phyloP scores from a whole-genome alignment of 2,888 invertebrate species.

The Epinotia brunnichana region DNA sequence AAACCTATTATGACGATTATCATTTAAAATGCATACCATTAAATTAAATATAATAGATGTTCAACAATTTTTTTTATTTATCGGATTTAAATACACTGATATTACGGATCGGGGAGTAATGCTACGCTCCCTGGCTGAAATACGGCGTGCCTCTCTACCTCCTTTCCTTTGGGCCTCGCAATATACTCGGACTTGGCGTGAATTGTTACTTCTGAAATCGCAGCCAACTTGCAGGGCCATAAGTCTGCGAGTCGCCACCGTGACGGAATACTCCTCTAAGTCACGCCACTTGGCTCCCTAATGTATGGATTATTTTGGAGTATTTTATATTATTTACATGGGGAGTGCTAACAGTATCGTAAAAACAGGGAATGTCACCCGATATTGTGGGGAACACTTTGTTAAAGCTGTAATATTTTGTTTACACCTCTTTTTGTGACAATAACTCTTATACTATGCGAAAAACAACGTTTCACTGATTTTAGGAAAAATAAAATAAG shows the following conservation, averaged over 20 bases:
- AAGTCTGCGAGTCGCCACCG: constrained; percentile 64
- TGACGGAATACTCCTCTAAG: constrained; percentile 65
- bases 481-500: too few species aligned
- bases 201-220: constrained; percentile 63
- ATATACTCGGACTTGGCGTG: constrained; percentile 50
- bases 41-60: too few species aligned
- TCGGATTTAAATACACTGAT: too few species aligned
- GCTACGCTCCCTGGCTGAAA: too few species aligned
- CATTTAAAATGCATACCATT: too few species aligned
- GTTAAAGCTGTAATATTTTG: too few species aligned
- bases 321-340: constrained; percentile 15
- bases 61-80: too few species aligned
- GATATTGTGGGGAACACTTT: not conserved
- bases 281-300: constrained; percentile 68
- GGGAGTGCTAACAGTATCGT: not conserved
- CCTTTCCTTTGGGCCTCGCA: constrained; percentile 36
- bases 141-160: constrained; percentile 18
- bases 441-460: too few species aligned
- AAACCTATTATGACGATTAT: too few species aligned
- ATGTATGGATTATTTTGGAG: constrained; percentile 69
- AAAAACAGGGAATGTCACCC: not conserved
- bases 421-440: too few species aligned
- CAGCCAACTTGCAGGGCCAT: constrained; percentile 60
- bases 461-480: too few species aligned
- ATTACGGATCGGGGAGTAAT: too few species aligned